A percentile compares a stretch with the other conserved stretches of the same genome.
phyloP scores from a whole-genome alignment of 2,888 invertebrate genomes.

The Pandemis cinnamomeana region DNA sequence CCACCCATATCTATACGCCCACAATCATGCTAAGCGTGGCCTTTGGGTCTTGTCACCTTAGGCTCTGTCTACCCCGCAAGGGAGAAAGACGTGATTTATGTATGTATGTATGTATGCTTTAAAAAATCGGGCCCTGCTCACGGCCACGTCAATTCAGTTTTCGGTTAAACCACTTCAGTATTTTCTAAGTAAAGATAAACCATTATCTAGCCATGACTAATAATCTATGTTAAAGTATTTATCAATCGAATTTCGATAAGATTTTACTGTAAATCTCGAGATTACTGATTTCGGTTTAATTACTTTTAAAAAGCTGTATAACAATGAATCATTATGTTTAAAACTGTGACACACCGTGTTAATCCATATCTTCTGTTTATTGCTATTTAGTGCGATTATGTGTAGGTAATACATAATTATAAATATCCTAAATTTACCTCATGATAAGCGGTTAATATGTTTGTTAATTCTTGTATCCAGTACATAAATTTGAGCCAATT shows the following conservation, averaged over 20 bases:
- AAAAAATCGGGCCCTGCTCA: neutral
- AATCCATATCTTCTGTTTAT: slow-evolving; percentile 1
- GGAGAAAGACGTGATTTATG: no score
- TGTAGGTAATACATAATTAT: neutral
- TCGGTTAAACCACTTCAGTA: neutral
- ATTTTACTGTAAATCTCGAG: neutral
- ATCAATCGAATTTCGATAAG: neutral
- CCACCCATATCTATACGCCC: no score
- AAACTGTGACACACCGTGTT: neutral
- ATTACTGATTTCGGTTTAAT: neutral
- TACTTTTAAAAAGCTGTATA: neutral
- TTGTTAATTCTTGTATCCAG: slow-evolving; percentile 21
- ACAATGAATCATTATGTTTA: neutral
- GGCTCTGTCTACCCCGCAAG: no score
- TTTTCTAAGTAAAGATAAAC: neutral
- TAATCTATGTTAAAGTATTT: neutral
- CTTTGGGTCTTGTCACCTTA: no score
- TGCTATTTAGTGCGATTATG: neutral
- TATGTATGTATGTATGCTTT: no score
- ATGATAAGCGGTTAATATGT: slow-evolving; percentile 15
- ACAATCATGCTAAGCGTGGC: no score
- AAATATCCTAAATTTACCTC: slow-evolving; percentile 20
- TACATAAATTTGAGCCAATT: neutral
- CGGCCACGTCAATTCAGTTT: neutral
- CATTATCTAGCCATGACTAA: neutral